Evolutionary conservation across 2,888 invertebrate species (phyloP).

Genomic region (Sesia bembeciformis): DNA sequence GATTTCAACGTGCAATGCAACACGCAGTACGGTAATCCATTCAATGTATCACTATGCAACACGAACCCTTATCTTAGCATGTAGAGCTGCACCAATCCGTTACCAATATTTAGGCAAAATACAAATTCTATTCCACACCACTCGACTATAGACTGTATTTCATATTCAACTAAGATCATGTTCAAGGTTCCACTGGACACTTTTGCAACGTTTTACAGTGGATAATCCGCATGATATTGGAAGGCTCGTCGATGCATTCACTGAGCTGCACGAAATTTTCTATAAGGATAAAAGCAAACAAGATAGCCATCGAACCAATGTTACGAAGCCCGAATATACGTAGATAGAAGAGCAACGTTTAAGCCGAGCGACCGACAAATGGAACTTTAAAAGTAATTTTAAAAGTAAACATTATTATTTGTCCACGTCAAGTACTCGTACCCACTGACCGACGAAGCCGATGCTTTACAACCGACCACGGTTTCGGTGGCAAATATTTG

Average conservation of each 20-base stretch:
- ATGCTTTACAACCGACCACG: slow-evolving; percentile 30
- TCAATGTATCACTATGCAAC: slow-evolving; percentile 64
- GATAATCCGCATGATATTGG: slow-evolving; percentile 70
- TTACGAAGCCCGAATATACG: slow-evolving; percentile 24
- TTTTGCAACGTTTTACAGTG: slow-evolving; percentile 58
- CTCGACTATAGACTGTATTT: slow-evolving; percentile 33
- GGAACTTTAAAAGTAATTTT: slow-evolving; percentile 27
- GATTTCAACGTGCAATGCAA: neutral
- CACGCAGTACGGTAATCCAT: slow-evolving; percentile 47
- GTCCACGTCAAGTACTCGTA: slow-evolving; percentile 24
- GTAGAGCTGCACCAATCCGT: slow-evolving; percentile 64
- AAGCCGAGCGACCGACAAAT: slow-evolving; percentile 24
- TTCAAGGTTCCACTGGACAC: slow-evolving; percentile 22
- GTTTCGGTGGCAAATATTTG: slow-evolving; percentile 39
- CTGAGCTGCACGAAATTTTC: slow-evolving; percentile 71
- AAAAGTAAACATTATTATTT: slow-evolving; percentile 35
- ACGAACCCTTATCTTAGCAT: slow-evolving; percentile 57
- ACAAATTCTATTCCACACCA: slow-evolving; percentile 39
- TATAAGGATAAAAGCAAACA: slow-evolving; percentile 74
- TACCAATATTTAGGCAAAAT: slow-evolving; percentile 71
- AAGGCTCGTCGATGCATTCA: slow-evolving; percentile 68
- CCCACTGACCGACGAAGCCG: slow-evolving; percentile 28
- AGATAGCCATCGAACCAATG: slow-evolving; percentile 66
- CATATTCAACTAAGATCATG: slow-evolving; percentile 21
- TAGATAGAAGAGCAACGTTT: slow-evolving; percentile 16